Evolutionary conservation across 92 coral and sea anemone genomes (phyloP).

Genomic region (Porites evermanni): DNA sequence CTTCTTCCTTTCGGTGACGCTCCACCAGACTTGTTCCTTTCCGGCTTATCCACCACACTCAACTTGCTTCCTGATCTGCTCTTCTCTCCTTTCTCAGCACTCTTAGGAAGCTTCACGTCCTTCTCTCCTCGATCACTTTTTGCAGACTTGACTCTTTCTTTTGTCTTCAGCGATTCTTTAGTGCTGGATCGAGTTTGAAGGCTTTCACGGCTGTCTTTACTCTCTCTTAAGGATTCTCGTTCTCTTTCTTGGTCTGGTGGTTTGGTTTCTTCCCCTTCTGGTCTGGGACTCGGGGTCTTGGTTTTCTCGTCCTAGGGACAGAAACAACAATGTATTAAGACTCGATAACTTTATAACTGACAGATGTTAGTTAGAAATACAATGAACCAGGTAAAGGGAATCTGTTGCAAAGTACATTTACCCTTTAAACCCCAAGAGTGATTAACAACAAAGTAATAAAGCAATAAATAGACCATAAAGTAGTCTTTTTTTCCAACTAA

Average conservation of each 20-base stretch:
- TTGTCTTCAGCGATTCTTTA: slow-evolving; percentile 63
- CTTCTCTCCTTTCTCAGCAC: slow-evolving; percentile 67
- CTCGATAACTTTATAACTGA: neutral
- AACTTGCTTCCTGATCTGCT: slow-evolving; percentile 73
- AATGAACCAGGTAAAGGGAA: neutral
- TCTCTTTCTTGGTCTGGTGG: slow-evolving; percentile 51
- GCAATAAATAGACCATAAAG: no score
- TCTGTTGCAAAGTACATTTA: no score
- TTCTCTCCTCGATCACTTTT: slow-evolving; percentile 78
- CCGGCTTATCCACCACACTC: slow-evolving; percentile 72
- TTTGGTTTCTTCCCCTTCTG: slow-evolving; percentile 46
- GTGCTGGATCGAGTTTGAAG: slow-evolving; percentile 67
- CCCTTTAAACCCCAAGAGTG: no score
- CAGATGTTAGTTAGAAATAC: neutral
- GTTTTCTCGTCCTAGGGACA: slow-evolving; percentile 44
- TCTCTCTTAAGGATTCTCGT: slow-evolving; percentile 49
- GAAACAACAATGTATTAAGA: neutral
- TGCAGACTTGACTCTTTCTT: slow-evolving; percentile 81
- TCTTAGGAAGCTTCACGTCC: slow-evolving; percentile 44
- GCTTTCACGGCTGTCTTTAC: slow-evolving; percentile 75
- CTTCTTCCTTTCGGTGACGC: slow-evolving; percentile 64
- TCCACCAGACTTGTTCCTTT: slow-evolving; percentile 73
- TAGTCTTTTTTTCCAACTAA: no score
- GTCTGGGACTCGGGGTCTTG: slow-evolving; percentile 39
- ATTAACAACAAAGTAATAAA: no score